A percentile compares a stretch with the other conserved stretches of the same genome.
phyloP scores from a whole-genome alignment of 2,888 invertebrate species.

The Drosophila kuntzei region DNA sequence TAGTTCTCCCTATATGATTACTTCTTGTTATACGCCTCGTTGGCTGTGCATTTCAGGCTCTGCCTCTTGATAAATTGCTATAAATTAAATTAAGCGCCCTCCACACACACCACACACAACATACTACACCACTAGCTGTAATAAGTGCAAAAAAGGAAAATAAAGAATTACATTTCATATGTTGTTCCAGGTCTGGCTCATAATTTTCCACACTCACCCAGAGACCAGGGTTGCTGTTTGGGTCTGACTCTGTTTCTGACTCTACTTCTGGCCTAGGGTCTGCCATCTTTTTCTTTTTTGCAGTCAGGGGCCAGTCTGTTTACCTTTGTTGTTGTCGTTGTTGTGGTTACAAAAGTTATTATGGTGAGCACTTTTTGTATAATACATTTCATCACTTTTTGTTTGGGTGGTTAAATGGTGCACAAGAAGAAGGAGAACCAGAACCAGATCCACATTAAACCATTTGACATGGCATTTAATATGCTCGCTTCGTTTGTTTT shows the following conservation, averaged over 20 bases:
- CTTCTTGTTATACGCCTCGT: constrained; percentile 68
- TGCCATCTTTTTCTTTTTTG: constrained; percentile 50
- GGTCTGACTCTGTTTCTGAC: background rate
- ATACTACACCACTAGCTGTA: constrained; percentile 13
- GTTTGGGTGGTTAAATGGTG: constrained; percentile 58
- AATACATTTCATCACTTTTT: constrained; percentile 7
- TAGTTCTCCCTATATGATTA: constrained; percentile 27
- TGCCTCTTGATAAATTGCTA: constrained; percentile 71
- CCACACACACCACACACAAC: constrained; percentile 28
- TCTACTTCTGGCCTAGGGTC: constrained; percentile 8
- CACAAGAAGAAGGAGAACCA: background rate
- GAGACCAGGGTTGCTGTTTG: background rate
- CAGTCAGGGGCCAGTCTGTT: constrained; percentile 59
- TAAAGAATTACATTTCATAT: constrained; percentile 72
- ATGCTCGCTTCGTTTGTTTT: constrained; percentile 62
- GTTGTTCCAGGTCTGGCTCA: constrained; percentile 50
- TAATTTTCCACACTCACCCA: constrained; percentile 56
- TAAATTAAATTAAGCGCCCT: constrained; percentile 74
- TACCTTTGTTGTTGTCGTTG: constrained; percentile 64
- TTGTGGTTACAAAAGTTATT: constrained; percentile 75
- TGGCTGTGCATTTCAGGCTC: constrained; percentile 56
- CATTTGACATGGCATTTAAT: constrained; percentile 79
- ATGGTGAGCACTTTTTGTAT: constrained; percentile 45
- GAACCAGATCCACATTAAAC: constrained; percentile 65
- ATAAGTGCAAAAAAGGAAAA: constrained; percentile 54